These are phyloP conservation scores for Mythimna pallens DNA, from an alignment of 2,888 invertebrate genomes.

Conservation along the genomic window DNA sequence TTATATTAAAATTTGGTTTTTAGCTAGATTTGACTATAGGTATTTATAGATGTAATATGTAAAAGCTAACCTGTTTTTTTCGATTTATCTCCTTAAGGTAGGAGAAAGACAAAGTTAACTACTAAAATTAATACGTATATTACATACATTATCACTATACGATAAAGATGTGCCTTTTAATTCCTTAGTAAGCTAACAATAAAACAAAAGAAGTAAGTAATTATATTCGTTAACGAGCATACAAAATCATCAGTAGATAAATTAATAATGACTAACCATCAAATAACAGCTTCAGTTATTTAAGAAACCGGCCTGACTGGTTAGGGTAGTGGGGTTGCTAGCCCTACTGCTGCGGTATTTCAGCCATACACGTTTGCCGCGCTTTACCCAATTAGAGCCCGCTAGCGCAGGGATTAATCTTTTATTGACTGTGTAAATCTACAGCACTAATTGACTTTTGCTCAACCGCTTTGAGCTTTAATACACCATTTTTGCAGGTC, in stretches of 20 bases:
- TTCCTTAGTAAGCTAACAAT: background rate
- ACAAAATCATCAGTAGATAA: background rate
- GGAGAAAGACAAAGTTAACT: no score
- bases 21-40: no score
- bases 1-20: no score
- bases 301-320: slow-evolving; percentile 26
- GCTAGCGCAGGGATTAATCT: slow-evolving; percentile 70
- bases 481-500: slow-evolving; percentile 57
- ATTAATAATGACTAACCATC: background rate
- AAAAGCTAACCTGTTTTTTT: no score
- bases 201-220: background rate
- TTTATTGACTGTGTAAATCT: slow-evolving; percentile 73
- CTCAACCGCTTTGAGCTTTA: slow-evolving; percentile 66
- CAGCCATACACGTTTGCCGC: slow-evolving; percentile 57
- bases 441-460: slow-evolving; percentile 66
- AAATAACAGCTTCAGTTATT: slow-evolving; percentile 21
- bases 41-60: no score
- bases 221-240: background rate
- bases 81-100: no score
- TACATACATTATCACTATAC: no score
- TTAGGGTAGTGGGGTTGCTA: slow-evolving; percentile 9
- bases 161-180: background rate
- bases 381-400: slow-evolving; percentile 71
- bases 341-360: slow-evolving; percentile 50
- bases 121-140: no score